Base-by-base conservation (phyloP, 2,113 vertebrate genomes). In the Pachycephala philippinensis region DNA sequence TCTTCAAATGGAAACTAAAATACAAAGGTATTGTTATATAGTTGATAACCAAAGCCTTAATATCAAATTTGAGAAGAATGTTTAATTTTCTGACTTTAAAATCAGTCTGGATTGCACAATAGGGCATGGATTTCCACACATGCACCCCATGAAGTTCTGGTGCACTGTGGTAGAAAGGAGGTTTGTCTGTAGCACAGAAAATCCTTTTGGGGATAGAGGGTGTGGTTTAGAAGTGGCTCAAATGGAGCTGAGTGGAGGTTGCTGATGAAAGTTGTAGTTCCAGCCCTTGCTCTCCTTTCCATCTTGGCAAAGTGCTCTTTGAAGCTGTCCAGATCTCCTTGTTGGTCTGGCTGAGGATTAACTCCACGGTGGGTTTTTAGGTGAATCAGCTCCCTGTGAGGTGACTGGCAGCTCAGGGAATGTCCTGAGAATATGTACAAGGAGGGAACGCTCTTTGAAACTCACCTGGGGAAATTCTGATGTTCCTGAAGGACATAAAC, bases 311-410 rank as follows among this genome's bases (percentile, higher is more conserved):
- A 31, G 39, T 21, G 49, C 22, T 60, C 33, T 53, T 37, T 94
- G 77, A 85, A 88, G 74, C 49, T 93, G 26, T 44, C 39, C 30
- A 30, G 27, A 60, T 93, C 84, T 60, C 81, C 74, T 64, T 54
- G 40, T 56, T 83, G 80, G 26, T 88, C 40, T 60, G 70, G n/a
- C 59, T 69, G 70, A 31, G 33, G 35, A 54, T 68, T 77, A 15
- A 2, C 18, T 63, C 68, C 2, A 47, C 68, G 37, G 15, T 1
- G 14, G 30, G 13, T 20, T 63, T 83, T 61, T 14, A 24, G 42
- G 61, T 30, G 47, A 50, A 63, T 45, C 50, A 30, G 37, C 26
- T 61, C 15, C 4, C 40, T 37, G 66, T 33, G 6, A 50, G 33
- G 11, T 45, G 66, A 47, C 10, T 88, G 83, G 50, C 76, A 70